These are phyloP conservation scores for Coccyzus lansbergi DNA, from an alignment of 2,797 vertebrate species.

Conservation along the genomic window DNA sequence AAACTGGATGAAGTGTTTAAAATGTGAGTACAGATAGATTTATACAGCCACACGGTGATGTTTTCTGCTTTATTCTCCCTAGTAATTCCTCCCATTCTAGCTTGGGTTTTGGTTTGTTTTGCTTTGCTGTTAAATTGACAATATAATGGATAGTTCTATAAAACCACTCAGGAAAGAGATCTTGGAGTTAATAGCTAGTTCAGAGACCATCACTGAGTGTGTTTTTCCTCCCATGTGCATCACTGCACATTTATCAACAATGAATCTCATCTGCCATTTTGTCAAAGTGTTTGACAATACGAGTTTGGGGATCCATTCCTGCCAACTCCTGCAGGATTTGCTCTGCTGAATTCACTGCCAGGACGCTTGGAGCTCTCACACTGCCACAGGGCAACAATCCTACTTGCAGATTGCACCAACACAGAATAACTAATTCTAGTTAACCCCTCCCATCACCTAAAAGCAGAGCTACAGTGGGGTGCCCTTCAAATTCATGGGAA, in stretches of 20 bases:
- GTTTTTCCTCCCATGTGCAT: constrained; percentile 48
- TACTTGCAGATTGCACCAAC: not conserved
- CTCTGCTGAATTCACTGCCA: not conserved
- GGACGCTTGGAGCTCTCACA: not conserved
- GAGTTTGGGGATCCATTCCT: not conserved
- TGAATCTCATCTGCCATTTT: constrained; percentile 35
- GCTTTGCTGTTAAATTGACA: constrained; percentile 37
- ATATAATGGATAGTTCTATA: constrained; percentile 47
- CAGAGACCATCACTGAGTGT: not conserved
- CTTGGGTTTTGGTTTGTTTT: constrained; percentile 7
- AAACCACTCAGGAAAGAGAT: constrained; percentile 57
- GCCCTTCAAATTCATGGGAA: not conserved
- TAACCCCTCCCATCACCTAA: not conserved
- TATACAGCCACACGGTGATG: not conserved
- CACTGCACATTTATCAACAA: constrained; percentile 44
- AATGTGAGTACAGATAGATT: not conserved
- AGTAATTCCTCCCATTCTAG: not conserved
- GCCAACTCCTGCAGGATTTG: not conserved
- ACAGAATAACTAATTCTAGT: not conserved
- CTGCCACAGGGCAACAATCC: not conserved
- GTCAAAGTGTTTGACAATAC: not conserved
- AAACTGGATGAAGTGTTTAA: not conserved
- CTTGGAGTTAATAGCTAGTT: constrained; percentile 47
- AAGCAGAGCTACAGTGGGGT: not conserved
- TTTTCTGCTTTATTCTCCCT: not conserved